These are phyloP conservation scores for Tetramorium alpestre DNA, from an alignment of 1,140 invertebrate species.

Conservation along the genomic window DNA sequence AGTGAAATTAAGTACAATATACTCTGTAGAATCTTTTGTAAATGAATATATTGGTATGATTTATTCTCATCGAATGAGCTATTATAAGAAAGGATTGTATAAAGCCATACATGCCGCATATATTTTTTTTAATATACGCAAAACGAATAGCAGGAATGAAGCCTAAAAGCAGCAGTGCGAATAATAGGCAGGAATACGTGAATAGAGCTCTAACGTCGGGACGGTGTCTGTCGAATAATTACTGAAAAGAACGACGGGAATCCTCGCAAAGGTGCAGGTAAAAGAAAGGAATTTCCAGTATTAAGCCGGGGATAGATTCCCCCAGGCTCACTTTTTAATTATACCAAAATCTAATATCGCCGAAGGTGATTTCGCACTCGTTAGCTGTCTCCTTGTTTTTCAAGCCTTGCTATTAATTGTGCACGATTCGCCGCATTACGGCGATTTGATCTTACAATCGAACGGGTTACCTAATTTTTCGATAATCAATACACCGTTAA, in stretches of 20 bases:
- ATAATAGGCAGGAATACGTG: conserved; percentile 51
- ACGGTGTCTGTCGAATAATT: conserved; percentile 36
- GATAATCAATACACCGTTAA: conserved; percentile 20
- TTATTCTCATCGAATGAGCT: background rate
- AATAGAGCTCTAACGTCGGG: conserved; percentile 23
- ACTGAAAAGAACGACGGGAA: conserved; percentile 24
- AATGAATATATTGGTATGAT: background rate
- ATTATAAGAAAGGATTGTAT: conserved; percentile 10
- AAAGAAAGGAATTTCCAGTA: conserved; percentile 32
- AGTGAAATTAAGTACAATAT: background rate
- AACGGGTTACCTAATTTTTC: background rate
- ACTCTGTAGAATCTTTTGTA: background rate
- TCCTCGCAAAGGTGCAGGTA: conserved; percentile 6
- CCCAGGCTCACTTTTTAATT: conserved; percentile 44
- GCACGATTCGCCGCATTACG: background rate
- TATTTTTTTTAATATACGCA: background rate
- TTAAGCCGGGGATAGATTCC: background rate
- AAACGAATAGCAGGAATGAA: conserved; percentile 13
- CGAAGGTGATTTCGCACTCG: conserved; percentile 26
- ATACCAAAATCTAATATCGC: conserved; percentile 35
- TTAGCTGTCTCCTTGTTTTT: conserved; percentile 63
- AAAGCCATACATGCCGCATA: background rate
- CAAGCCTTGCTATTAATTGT: conserved; percentile 17
- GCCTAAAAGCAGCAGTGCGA: conserved; percentile 1
- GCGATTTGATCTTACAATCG: background rate